phyloP scores from a whole-genome alignment of 2,113 vertebrate species.

The Bombycilla garrulus region DNA sequence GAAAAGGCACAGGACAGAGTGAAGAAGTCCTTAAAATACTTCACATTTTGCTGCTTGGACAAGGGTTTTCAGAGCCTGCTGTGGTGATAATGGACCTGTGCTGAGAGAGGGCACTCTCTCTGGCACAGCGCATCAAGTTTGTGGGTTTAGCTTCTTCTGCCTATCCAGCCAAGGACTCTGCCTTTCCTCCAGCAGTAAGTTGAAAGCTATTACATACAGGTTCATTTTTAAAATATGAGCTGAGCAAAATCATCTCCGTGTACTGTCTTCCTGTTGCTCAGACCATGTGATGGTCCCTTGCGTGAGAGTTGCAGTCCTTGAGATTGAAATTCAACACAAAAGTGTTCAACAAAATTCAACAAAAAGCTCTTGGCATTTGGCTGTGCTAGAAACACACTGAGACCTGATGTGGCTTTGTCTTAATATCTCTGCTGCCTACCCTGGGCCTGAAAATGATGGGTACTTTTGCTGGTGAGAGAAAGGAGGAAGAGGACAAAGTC shows the following conservation, averaged over 20 bases:
- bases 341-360: background rate
- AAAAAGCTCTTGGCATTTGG: background rate
- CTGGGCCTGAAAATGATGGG: background rate
- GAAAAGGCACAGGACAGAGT: background rate
- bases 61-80: background rate
- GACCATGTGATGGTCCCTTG: background rate
- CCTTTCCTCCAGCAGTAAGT: background rate
- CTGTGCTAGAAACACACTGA: background rate
- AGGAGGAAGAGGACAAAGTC: background rate
- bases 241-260: background rate
- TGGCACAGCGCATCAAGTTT: background rate
- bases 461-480: background rate
- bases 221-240: slow-evolving; percentile 49
- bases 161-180: background rate
- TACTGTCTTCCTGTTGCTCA: slow-evolving; percentile 10
- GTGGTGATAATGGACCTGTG: background rate
- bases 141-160: background rate
- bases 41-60: background rate
- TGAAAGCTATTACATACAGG: slow-evolving; percentile 22
- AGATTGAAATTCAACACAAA: background rate
- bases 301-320: background rate
- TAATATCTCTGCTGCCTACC: background rate
- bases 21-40: background rate
- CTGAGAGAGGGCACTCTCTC: background rate
- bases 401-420: background rate